Evolutionary conservation across 2,888 invertebrate species (phyloP), one percentile per base, ranked within the genome.

Genomic region (Heliconius ethilla): DNA sequence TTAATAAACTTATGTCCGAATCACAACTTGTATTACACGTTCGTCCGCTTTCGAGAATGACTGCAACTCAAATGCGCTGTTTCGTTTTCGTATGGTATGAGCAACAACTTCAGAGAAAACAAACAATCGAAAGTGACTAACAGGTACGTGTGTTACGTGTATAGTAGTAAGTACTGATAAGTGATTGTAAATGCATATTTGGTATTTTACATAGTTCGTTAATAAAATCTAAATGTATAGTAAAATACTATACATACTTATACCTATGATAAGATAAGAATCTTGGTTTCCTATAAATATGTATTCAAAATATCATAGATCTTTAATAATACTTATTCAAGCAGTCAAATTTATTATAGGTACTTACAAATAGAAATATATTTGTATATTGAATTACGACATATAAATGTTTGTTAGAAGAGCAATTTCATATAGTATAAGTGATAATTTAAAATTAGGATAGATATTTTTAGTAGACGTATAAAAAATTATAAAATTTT

Each of bases 11-110:
- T 72, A 51, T 75, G 6, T 51, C 62, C 66, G 62, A 80, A 79
- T 74, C 79, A 81, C 80, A 76, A 77, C 75, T 79, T 76, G 37
- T 29, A 45, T 59, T 29, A 67, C 70, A 78, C 78, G 69, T 29
- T 59, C 76, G 81, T 77, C 75, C 62, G 79, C 69, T 77, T 62
- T 63, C 67, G 67, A 76, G 69, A 78, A 75, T 75, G 76, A 73
- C 75, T 80, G 78, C 79, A 69, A 65, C 63, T 33, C 59, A 45
- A 63, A 73, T 75, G 75, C 75, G 70, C 29, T 70, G 62, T 40
- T 74, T 45, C 55, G 74, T 67, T 40, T 74, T 33, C 55, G 74
- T 67, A 70, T 11, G 10, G 59, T 40, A 40, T 45, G 65, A 72
- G 72, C 69, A 79, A 70, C 75, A 69, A 76, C 73, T 62, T 75